Percentiles rank a stretch among this genome's conserved stretches.
phyloP scores from a whole-genome alignment of 2,797 vertebrate species.

The Limnodromus scolopaceus region DNA sequence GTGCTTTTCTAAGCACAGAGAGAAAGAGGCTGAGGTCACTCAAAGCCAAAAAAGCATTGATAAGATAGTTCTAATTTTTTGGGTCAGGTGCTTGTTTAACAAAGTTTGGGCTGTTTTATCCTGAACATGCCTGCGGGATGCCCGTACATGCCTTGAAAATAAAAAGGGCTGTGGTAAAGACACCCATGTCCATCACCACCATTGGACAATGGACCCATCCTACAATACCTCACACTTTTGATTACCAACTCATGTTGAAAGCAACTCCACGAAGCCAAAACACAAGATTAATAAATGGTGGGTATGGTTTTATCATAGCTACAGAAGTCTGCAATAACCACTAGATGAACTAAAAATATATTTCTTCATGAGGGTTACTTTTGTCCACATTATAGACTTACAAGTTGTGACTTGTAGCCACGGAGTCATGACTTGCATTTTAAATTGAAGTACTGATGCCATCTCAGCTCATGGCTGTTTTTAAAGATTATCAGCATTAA shows the following conservation, averaged over 20 bases:
- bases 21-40: not conserved
- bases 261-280: not conserved
- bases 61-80: not conserved
- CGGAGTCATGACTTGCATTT: not conserved
- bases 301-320: not conserved
- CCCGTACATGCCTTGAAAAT: not conserved
- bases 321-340: not conserved
- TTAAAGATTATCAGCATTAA: not conserved
- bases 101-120: not conserved
- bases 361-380: not conserved
- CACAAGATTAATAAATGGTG: not conserved
- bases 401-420: not conserved
- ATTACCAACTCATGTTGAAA: not conserved
- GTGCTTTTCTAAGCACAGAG: not conserved
- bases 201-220: not conserved
- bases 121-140: not conserved
- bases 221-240: not conserved
- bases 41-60: not conserved
- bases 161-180: not conserved
- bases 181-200: not conserved
- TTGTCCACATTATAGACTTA: not conserved
- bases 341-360: not conserved
- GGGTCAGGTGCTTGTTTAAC: not conserved
- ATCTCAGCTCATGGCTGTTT: not conserved
- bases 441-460: not conserved